Conservation (phyloP, 1,140 invertebrate species). For the Hypsibius dujardini region DNA sequence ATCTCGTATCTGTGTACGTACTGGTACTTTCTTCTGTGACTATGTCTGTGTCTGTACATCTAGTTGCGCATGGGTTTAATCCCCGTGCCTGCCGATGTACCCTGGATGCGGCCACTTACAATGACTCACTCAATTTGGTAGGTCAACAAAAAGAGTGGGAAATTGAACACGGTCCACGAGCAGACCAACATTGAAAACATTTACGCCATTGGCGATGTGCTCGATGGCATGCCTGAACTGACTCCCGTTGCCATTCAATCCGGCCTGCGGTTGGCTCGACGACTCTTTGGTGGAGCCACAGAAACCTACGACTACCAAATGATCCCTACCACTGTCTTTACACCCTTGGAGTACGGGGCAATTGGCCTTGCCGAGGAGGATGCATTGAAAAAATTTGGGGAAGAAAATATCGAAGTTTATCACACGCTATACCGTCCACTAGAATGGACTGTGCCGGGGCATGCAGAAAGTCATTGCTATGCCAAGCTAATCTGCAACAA, state of each 20-base stretch:
- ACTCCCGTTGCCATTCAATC: constrained; percentile 92
- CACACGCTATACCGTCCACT: constrained; percentile 84
- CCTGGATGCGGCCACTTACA: too few relatives aligned
- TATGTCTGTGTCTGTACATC: too few relatives aligned
- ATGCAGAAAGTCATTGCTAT: constrained; percentile 42
- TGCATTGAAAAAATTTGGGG: constrained; percentile 46
- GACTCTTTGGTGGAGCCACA: constrained; percentile 30
- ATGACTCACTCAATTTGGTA: neutral
- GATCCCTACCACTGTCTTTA: constrained; percentile 91
- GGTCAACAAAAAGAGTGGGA: constrained; percentile 32
- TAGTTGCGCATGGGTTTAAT: too few relatives aligned
- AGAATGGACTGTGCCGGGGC: constrained; percentile 79
- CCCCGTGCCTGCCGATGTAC: too few relatives aligned
- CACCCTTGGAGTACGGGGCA: constrained; percentile 82
- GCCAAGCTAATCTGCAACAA: constrained; percentile 44
- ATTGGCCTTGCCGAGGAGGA: constrained; percentile 82
- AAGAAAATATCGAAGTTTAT: constrained; percentile 50
- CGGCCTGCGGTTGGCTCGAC: constrained; percentile 56
- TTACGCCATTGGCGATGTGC: constrained; percentile 82
- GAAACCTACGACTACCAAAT: constrained; percentile 62
- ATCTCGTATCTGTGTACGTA: too few relatives aligned
- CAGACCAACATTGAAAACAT: constrained; percentile 70
- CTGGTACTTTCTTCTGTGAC: too few relatives aligned
- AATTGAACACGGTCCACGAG: constrained; percentile 45
- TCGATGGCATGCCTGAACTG: constrained; percentile 70